Conservation (phyloP, 2,888 invertebrate genomes). For the Liopterus haemorrhoidalis region DNA sequence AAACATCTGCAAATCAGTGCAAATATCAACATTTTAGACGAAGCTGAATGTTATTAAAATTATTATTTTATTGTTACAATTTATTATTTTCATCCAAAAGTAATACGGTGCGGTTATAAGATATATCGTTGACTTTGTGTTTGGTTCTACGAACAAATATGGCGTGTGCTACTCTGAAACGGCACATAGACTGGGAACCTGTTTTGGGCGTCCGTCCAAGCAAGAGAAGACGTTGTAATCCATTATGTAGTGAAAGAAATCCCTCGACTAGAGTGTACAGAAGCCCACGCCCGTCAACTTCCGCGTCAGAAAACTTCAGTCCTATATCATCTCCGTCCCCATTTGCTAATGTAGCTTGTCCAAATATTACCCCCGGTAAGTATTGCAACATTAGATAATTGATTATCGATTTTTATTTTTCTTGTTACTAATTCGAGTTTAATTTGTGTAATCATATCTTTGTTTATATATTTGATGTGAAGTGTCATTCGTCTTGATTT, state of each 20-base stretch:
- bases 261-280: conserved; percentile 40
- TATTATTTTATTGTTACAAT: conserved; percentile 13
- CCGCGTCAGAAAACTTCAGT: conserved; percentile 43
- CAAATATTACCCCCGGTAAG: conserved; percentile 86
- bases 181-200: conserved; percentile 92
- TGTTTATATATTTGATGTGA: conserved; percentile 6
- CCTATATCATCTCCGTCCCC: conserved; percentile 63
- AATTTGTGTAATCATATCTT: conserved; percentile 5
- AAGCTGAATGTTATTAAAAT: conserved; percentile 8
- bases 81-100: conserved; percentile 15
- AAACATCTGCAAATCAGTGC: conserved; percentile 15
- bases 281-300: conserved; percentile 27
- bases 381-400: conserved; percentile 33
- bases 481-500: conserved; percentile 23
- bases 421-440: not conserved
- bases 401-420: not conserved
- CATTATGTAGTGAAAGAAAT: conserved; percentile 58
- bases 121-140: conserved; percentile 17
- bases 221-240: conserved; percentile 86
- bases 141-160: conserved; percentile 53
- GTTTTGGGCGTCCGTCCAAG: conserved; percentile 78
- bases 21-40: conserved; percentile 14
- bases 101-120: conserved; percentile 13
- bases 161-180: conserved; percentile 97
- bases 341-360: conserved; percentile 75